Conservation (phyloP, 1,140 invertebrate species). For the Drosophila takahashii region DNA sequence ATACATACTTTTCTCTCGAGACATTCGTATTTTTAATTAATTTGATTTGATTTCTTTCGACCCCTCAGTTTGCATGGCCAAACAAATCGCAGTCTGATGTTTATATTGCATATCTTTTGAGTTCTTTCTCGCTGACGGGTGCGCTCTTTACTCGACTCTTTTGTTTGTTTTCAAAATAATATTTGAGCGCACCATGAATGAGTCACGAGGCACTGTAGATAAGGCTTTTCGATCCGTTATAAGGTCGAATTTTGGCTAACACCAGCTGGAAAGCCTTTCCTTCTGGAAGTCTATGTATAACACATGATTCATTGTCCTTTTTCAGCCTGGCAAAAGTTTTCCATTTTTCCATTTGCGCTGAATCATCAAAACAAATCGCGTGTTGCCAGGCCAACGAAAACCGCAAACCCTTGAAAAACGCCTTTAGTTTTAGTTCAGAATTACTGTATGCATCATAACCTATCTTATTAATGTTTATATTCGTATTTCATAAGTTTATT, state of each 20-base stretch:
- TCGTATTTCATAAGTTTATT: conserved; percentile 3
- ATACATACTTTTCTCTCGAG: conserved; percentile 24
- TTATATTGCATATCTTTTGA: conserved; percentile 49
- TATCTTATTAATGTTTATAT: conserved; percentile 12
- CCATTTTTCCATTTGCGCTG: conserved; percentile 32
- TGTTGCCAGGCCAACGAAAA: conserved; percentile 28
- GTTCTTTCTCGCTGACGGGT: conserved; percentile 15
- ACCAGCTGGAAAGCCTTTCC: conserved; percentile 19
- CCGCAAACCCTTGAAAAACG: not conserved
- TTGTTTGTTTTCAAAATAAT: conserved; percentile 44
- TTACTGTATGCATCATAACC: conserved; percentile 12
- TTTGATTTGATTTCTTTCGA: conserved; percentile 39
- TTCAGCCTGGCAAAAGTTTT: conserved; percentile 10
- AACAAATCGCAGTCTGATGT: conserved; percentile 23
- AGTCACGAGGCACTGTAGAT: conserved; percentile 35
- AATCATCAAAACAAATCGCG: conserved; percentile 39
- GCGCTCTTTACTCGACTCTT: conserved; percentile 10
- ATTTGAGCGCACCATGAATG: conserved; percentile 10
- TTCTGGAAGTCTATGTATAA: conserved; percentile 29
- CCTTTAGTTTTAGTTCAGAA: conserved; percentile 1
- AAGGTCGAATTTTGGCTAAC: conserved; percentile 10
- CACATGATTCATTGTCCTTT: conserved; percentile 48
- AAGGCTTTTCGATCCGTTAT: not conserved
- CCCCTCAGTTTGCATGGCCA: conserved; percentile 25
- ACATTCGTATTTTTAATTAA: conserved; percentile 58